Percentiles rank a stretch among this genome's conserved stretches.
Conservation (phyloP, 2,888 invertebrate genomes). For the Pantelozetes paolii region DNA sequence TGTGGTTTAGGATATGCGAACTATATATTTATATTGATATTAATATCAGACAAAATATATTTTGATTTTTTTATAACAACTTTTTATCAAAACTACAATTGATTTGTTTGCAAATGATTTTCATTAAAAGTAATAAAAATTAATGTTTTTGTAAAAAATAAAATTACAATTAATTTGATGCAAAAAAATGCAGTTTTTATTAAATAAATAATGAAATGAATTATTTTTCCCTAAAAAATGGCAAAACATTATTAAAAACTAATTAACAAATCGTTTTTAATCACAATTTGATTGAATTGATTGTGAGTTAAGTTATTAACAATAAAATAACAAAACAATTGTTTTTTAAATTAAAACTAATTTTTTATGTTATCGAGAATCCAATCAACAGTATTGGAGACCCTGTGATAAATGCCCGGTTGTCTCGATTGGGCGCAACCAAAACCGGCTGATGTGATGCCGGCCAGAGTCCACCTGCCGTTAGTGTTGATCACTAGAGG, state of each 20-base stretch:
- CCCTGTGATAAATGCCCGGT: slow-evolving; percentile 79
- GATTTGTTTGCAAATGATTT: too few relatives aligned
- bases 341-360: slow-evolving; percentile 1
- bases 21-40: too few relatives aligned
- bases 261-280: neutral
- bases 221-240: slow-evolving; percentile 5
- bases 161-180: neutral
- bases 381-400: slow-evolving; percentile 54
- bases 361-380: slow-evolving; percentile 38
- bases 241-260: slow-evolving; percentile 1
- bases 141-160: too few relatives aligned
- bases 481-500: slow-evolving; percentile 64
- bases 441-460: slow-evolving; percentile 79
- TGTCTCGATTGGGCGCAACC: slow-evolving; percentile 80
- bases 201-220: slow-evolving; percentile 32
- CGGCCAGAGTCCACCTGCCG: slow-evolving; percentile 70
- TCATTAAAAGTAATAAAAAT: too few relatives aligned
- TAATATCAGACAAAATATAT: too few relatives aligned
- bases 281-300: neutral
- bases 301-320: neutral
- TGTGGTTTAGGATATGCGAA: too few relatives aligned
- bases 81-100: too few relatives aligned
- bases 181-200: slow-evolving; percentile 30
- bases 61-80: too few relatives aligned
- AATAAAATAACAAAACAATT: neutral